phyloP scores from a whole-genome alignment of 2,888 invertebrate species.

The Charanyca ferruginea region DNA sequence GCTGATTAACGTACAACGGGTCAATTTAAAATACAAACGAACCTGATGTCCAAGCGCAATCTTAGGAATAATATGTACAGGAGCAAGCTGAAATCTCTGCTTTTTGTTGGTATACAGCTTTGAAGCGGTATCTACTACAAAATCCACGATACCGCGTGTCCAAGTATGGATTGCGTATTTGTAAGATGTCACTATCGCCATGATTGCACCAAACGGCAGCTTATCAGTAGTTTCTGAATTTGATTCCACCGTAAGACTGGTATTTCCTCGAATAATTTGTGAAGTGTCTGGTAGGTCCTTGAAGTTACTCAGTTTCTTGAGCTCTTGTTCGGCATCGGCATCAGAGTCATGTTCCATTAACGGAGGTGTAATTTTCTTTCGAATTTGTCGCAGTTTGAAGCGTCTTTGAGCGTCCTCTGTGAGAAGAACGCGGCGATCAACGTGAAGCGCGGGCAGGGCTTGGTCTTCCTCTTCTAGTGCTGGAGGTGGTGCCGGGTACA shows the following conservation, averaged over 20 bases:
- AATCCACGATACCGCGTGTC: constrained; percentile 91
- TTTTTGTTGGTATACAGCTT: constrained; percentile 83
- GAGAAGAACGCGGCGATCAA: constrained; percentile 80
- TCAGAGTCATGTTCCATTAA: constrained; percentile 73
- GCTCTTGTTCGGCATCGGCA: constrained; percentile 86
- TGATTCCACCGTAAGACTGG: constrained; percentile 76
- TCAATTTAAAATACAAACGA: constrained; percentile 15
- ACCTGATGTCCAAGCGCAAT: constrained; percentile 91
- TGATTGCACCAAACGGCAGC: constrained; percentile 91
- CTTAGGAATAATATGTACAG: constrained; percentile 91
- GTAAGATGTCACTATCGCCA: constrained; percentile 91
- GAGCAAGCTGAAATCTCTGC: constrained; percentile 85
- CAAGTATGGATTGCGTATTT: constrained; percentile 92
- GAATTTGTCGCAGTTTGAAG: constrained; percentile 81
- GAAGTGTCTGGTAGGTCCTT: constrained; percentile 91
- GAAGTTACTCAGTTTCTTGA: constrained; percentile 91
- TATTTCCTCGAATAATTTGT: constrained; percentile 90
- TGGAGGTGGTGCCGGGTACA: constrained; percentile 54
- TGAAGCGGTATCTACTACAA: constrained; percentile 87
- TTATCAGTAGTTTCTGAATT: constrained; percentile 73
- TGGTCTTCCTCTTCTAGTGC: constrained; percentile 82
- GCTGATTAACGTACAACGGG: neutral
- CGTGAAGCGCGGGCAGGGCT: constrained; percentile 74
- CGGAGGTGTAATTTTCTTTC: constrained; percentile 81
- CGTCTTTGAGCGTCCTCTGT: constrained; percentile 83